Conservation (phyloP, 2,113 vertebrate species). For the Haplochromis vanheusdeni region DNA sequence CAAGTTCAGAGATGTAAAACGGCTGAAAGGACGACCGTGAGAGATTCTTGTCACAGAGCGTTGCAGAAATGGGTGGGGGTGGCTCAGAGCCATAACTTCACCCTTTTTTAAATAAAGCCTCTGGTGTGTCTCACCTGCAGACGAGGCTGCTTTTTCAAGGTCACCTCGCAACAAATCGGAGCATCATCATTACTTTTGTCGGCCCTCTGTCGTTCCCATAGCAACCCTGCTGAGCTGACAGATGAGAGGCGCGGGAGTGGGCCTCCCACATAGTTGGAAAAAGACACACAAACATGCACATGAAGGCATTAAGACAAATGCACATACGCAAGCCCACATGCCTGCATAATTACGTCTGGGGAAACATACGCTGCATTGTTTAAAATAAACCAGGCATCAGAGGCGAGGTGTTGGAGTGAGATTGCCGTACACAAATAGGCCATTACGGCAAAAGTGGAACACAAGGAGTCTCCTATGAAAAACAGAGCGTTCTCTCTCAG, state of each 20-base stretch:
- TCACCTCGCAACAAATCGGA: conserved; percentile 57
- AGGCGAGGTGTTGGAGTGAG: conserved; percentile 49
- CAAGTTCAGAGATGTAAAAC: background rate
- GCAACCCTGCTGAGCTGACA: conserved; percentile 67
- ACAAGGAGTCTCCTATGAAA: conserved; percentile 53
- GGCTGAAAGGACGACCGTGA: background rate
- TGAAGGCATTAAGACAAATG: background rate
- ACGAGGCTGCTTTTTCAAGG: conserved; percentile 50
- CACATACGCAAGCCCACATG: background rate
- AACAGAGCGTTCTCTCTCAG: conserved; percentile 26
- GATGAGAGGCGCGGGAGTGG: conserved; percentile 57
- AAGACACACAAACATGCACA: background rate
- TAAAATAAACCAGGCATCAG: conserved; percentile 66
- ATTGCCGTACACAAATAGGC: conserved; percentile 63
- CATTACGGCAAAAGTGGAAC: conserved; percentile 64
- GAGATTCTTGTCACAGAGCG: background rate
- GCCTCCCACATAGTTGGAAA: conserved; percentile 54
- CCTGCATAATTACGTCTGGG: conserved; percentile 36
- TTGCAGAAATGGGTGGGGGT: background rate
- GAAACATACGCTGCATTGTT: conserved; percentile 52
- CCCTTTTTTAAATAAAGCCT: background rate
- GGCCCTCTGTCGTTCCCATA: conserved; percentile 67
- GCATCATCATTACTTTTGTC: conserved; percentile 59
- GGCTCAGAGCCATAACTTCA: background rate
- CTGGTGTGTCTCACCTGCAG: background rate